A percentile compares a stretch with the other conserved stretches of the same genome.
Conservation (phyloP, 2,797 vertebrate genomes). For the Adrianichthys oophorus region DNA sequence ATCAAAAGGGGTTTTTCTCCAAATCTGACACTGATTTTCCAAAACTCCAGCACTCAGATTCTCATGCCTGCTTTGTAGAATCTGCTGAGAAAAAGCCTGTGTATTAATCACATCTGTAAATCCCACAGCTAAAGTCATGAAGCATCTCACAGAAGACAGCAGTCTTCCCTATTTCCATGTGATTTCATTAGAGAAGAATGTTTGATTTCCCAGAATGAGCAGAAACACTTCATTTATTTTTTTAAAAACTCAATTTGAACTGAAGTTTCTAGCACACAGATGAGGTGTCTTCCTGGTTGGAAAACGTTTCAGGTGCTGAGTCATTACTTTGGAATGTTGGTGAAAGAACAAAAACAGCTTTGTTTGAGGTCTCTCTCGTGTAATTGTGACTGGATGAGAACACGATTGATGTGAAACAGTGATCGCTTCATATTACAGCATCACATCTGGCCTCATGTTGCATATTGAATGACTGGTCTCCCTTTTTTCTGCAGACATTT, state of each 20-base stretch:
- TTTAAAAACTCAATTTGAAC: background rate
- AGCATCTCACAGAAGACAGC: background rate
- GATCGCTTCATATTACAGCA: constrained; percentile 35
- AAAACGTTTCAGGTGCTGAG: constrained; percentile 42
- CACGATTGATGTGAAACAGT: constrained; percentile 34
- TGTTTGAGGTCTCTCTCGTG: constrained; percentile 34
- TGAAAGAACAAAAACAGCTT: constrained; percentile 36
- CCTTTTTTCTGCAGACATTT: too few species aligned
- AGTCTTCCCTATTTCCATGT: background rate
- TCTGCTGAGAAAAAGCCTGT: constrained; percentile 8
- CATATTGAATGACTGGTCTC: constrained; percentile 18
- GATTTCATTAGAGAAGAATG: constrained; percentile 5
- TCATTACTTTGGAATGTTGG: constrained; percentile 67
- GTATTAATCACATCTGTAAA: constrained; percentile 11
- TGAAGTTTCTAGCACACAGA: background rate
- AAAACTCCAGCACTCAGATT: constrained; percentile 18
- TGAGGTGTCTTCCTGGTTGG: background rate
- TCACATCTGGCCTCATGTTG: constrained; percentile 54
- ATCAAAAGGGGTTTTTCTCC: constrained; percentile 1
- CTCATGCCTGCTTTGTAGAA: constrained; percentile 47
- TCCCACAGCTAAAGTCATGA: background rate
- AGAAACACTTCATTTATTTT: background rate
- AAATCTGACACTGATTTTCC: constrained; percentile 46
- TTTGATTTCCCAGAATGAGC: constrained; percentile 10
- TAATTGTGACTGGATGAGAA: constrained; percentile 34